Percentiles rank a stretch among this genome's conserved stretches.
Conservation (phyloP, 2,797 vertebrate species). For the Distichodus sexfasciatus region DNA sequence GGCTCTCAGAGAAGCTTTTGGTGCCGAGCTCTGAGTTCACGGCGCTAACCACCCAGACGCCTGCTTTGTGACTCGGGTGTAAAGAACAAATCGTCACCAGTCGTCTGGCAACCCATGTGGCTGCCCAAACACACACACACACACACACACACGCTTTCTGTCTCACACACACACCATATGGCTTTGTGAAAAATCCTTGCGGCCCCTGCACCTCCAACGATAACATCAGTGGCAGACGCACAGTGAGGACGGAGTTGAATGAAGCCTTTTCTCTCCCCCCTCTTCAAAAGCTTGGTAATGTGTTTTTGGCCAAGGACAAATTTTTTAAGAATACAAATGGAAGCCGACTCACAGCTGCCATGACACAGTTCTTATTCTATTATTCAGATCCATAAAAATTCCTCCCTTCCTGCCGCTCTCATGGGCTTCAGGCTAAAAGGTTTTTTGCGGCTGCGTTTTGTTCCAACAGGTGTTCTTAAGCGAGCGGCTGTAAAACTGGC, state of each 20-base stretch:
- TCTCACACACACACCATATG: constrained; percentile 36
- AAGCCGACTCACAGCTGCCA: constrained; percentile 37
- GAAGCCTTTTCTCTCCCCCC: constrained; percentile 1
- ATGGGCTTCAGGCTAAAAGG: constrained; percentile 20
- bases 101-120: constrained; percentile 40
- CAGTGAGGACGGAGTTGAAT: neutral
- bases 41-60: neutral
- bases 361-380: constrained; percentile 28
- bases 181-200: constrained; percentile 31
- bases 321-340: constrained; percentile 39
- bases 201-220: constrained; percentile 9
- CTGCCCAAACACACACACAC: constrained; percentile 6
- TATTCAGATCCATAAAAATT: constrained; percentile 43
- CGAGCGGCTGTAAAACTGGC: constrained; percentile 14
- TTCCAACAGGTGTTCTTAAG: constrained; percentile 41
- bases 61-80: constrained; percentile 43
- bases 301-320: constrained; percentile 29
- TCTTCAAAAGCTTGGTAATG: constrained; percentile 35
- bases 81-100: constrained; percentile 44
- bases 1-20: constrained; percentile 3
- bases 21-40: neutral
- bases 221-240: constrained; percentile 12
- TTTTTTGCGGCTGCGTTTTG: constrained; percentile 2
- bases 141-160: constrained; percentile 1
- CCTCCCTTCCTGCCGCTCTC: constrained; percentile 26